A percentile compares a stretch with the other conserved stretches of the same genome.
Conservation (phyloP, 2,113 vertebrate species). For the Equus quagga region DNA sequence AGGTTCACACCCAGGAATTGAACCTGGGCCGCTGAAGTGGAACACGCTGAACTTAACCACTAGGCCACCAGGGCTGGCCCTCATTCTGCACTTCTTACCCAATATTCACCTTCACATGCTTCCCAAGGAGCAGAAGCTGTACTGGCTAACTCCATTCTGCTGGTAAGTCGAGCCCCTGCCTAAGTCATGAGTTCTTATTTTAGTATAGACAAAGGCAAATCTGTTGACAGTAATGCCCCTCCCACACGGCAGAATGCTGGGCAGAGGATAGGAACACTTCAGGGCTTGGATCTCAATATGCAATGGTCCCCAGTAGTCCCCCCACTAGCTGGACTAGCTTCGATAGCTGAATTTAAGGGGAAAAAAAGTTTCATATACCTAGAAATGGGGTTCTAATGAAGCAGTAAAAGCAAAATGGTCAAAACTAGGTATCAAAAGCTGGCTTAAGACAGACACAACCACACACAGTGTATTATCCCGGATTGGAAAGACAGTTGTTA, state of each 20-base stretch:
- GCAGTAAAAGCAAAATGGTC: neutral
- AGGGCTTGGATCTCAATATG: neutral
- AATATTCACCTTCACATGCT: neutral
- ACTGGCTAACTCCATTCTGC: neutral
- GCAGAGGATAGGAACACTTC: neutral
- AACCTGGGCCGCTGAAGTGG: no score
- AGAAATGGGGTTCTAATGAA: neutral
- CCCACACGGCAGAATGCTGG: neutral
- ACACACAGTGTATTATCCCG: neutral
- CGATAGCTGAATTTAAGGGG: neutral
- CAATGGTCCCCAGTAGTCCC: neutral
- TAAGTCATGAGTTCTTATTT: conserved; percentile 3
- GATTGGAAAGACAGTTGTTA: neutral
- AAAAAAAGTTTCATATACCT: neutral
- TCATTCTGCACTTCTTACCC: neutral
- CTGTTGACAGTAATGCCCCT: neutral
- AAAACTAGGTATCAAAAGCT: neutral
- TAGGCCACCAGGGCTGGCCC: no score
- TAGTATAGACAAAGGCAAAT: neutral
- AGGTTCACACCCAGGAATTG: no score
- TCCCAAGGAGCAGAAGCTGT: conserved; percentile 15
- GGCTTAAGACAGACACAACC: neutral
- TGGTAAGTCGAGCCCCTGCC: neutral
- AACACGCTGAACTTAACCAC: no score
- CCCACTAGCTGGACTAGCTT: neutral